Percentiles rank a stretch among this genome's conserved stretches.
These are phyloP conservation scores for Catharus bicknelli DNA, from an alignment of 2,113 vertebrate species.

Conservation along the genomic window DNA sequence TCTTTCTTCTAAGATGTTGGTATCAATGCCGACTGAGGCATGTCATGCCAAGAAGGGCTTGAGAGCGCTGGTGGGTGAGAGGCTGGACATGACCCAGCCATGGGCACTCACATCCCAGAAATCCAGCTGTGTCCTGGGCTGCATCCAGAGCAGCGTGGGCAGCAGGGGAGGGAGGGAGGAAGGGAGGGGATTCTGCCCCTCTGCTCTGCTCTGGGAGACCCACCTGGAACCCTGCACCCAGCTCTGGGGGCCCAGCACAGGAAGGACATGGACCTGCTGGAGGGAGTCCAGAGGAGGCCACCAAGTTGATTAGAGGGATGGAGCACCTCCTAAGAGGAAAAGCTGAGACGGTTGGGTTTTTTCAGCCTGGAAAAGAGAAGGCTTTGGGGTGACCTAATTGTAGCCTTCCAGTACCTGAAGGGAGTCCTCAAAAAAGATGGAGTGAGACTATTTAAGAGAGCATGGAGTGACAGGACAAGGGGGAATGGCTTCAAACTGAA, in stretches of 20 bases:
- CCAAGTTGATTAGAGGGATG: neutral
- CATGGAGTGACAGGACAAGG: neutral
- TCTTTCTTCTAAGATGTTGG: neutral
- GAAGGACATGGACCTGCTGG: rapidly evolving
- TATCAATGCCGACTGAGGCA: neutral
- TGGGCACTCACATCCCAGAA: rapidly evolving
- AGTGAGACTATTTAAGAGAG: neutral
- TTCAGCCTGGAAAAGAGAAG: rapidly evolving
- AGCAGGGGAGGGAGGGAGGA: neutral
- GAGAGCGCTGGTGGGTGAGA: neutral
- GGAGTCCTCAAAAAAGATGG: neutral
- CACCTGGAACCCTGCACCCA: rapidly evolving
- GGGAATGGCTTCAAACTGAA: neutral
- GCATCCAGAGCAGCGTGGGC: neutral
- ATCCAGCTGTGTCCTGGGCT: rapidly evolving
- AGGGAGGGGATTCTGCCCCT: neutral
- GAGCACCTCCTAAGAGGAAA: neutral
- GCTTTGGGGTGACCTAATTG: neutral
- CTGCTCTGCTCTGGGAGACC: neutral
- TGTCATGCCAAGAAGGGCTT: neutral
- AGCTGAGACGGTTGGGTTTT: neutral
- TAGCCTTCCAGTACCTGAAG: neutral
- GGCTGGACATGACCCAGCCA: neutral
- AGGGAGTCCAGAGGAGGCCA: neutral
- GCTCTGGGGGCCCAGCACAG: neutral